Conservation (phyloP, 2,797 vertebrate genomes). For the Salarias fasciatus region DNA sequence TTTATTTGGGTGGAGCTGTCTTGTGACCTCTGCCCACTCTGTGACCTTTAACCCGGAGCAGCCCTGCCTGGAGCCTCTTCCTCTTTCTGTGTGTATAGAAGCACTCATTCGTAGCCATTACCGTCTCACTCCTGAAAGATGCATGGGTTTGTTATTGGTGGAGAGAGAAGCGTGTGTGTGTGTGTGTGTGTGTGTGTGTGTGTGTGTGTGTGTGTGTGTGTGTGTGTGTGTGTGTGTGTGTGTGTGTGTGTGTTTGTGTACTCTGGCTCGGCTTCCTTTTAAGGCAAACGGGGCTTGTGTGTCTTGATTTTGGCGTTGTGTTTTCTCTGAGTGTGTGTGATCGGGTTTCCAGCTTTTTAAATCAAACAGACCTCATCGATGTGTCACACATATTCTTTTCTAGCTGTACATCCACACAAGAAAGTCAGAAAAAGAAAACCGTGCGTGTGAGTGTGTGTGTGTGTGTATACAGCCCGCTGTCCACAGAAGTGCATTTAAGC, state of each 20-base stretch:
- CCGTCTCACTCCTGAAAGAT: conserved; percentile 61
- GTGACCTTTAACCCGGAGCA: conserved; percentile 51
- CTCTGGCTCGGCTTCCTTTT: conserved; percentile 37
- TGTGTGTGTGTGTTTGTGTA: conserved; percentile 12
- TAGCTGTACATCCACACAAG: conserved; percentile 32
- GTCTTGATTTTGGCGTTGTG: conserved; percentile 40
- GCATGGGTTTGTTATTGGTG: conserved; percentile 51
- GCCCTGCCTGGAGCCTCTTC: conserved; percentile 44
- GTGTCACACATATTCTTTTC: conserved; percentile 6
- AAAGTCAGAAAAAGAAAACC: conserved; percentile 16
- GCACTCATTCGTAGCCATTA: conserved; percentile 53
- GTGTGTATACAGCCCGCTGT: conserved; percentile 12
- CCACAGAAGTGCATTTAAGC: conserved; percentile 64
- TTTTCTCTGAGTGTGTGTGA: conserved; percentile 6
- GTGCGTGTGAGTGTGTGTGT: background rate
- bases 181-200: conserved; percentile 13
- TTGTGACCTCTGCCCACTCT: conserved; percentile 54
- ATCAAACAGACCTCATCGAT: conserved; percentile 17
- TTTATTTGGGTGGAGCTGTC: conserved; percentile 11
- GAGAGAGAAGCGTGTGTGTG: conserved; percentile 11
- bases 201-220: too few relatives aligned
- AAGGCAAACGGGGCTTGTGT: conserved; percentile 32
- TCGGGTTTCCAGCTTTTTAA: conserved; percentile 27
- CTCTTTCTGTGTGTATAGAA: conserved; percentile 31
- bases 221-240: conserved; percentile 20